Evolutionary conservation across 37 sponge, comb jelly and placozoan genomes (phyloP).

Genomic region (Ianthella basta): DNA sequence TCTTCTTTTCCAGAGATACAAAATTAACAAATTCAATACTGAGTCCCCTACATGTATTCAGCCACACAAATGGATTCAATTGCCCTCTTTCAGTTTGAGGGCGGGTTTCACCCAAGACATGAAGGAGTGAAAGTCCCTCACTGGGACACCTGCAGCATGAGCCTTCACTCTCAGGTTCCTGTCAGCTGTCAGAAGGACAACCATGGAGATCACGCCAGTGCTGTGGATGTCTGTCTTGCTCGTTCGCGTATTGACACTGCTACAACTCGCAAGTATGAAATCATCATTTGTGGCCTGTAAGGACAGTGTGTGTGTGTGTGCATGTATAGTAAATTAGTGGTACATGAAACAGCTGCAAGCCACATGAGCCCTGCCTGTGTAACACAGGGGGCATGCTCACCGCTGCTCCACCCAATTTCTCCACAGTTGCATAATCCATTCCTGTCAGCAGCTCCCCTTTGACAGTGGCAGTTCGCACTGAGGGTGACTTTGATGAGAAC

Average conservation of each 20-base stretch:
- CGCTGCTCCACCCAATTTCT: not conserved
- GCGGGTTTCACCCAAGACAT: constrained; percentile 39
- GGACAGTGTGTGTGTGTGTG: not conserved
- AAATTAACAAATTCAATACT: no score
- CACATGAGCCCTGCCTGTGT: not conserved
- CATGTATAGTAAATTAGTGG: not conserved
- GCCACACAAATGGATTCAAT: no score
- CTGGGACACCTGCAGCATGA: constrained; percentile 60
- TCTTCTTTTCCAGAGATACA: no score
- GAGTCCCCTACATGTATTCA: no score
- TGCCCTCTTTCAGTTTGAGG: not conserved
- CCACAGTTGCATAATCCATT: constrained; percentile 6
- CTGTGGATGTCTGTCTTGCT: constrained; percentile 10
- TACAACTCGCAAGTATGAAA: constrained; percentile 65
- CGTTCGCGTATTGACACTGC: constrained; percentile 44
- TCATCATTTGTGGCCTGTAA: constrained; percentile 80
- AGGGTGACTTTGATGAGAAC: not conserved
- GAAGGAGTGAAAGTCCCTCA: constrained; percentile 62
- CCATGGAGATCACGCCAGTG: constrained; percentile 22
- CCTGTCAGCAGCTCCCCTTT: constrained; percentile 21
- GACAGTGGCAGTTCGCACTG: not conserved
- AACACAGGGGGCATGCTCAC: not conserved
- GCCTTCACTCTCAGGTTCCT: constrained; percentile 91
- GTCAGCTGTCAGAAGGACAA: constrained; percentile 86
- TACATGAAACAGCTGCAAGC: not conserved